These are phyloP conservation scores for Scaptomyza tumidula DNA, from an alignment of 2,888 invertebrate species.

Conservation along the genomic window DNA sequence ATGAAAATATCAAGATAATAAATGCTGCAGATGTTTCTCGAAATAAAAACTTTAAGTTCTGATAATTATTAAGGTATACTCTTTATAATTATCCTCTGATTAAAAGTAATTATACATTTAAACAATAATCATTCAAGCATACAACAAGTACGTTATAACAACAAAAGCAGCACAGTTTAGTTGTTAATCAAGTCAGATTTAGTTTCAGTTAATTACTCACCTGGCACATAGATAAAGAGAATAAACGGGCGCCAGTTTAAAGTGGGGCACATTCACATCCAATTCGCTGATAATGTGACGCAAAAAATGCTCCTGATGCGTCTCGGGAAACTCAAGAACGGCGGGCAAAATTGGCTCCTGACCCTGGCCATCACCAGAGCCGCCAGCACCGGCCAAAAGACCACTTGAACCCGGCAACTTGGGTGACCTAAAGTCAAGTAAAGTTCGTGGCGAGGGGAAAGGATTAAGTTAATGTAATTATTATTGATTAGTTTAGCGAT, in stretches of 20 bases:
- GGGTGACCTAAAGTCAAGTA: slow-evolving; percentile 71
- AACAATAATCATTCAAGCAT: slow-evolving; percentile 11
- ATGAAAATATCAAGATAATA: too few species aligned
- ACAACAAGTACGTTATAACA: slow-evolving; percentile 18
- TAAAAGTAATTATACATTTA: too few species aligned
- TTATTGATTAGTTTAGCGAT: slow-evolving; percentile 24
- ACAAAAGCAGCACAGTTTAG: slow-evolving; percentile 14
- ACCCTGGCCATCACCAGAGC: slow-evolving; percentile 86
- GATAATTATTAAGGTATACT: too few species aligned
- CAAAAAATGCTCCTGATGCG: slow-evolving; percentile 96
- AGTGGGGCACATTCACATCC: slow-evolving; percentile 94
- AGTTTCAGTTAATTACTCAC: slow-evolving; percentile 75
- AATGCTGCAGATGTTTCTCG: too few species aligned
- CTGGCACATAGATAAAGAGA: slow-evolving; percentile 97
- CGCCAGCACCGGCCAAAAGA: slow-evolving; percentile 55
- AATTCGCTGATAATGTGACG: slow-evolving; percentile 94
- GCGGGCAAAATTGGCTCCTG: slow-evolving; percentile 97
- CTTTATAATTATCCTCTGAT: too few species aligned
- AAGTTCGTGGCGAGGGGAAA: not conserved
- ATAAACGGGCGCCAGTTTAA: slow-evolving; percentile 98
- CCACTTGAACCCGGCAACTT: slow-evolving; percentile 76
- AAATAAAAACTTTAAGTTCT: too few species aligned
- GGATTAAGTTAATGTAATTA: slow-evolving; percentile 21
- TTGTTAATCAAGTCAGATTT: not conserved
- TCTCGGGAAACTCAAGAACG: slow-evolving; percentile 96